Evolutionary conservation across 2,888 invertebrate genomes (phyloP), one percentile per base, ranked within the genome.

Genomic region (Pseudolycoriella hygida): DNA sequence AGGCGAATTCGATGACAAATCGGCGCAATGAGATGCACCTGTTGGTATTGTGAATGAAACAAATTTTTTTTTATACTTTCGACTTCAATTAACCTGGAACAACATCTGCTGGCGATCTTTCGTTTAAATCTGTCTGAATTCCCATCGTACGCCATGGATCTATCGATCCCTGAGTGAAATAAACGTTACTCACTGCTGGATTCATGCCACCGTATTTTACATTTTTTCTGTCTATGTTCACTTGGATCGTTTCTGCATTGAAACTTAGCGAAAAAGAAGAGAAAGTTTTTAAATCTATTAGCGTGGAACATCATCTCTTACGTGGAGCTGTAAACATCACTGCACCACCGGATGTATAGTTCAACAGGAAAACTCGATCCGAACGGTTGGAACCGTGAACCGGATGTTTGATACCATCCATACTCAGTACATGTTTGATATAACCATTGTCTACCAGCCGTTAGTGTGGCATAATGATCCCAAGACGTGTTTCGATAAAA

Each of bases 381-480:
- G 12, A 74, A 74, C 0, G 80, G 77, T 49, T 78, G 76, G 0
- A 64, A 56, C 1, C 53, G 42, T 11, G 75, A 72, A 48, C 67
- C 71, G 0, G 85, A 77, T 2, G 80, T 77, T 66, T 86, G 86
- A 63, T 74, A 87, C 70, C 78, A 88, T 45, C 87, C 89, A 60
- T 76, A 88, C 67, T 90, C 87, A 43, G 78, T 79, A 60, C 90
- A 90, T 0, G 84, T 85, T 64, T 89, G 88, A 60, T 82, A 87
- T 2, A 69, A 72, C 87, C 88, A 88, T 40, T 77, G 73, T 1
- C 84, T 15, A 25, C 25, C 25, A 12, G 34, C 12, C n/a, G 34
- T 8, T 34, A 3, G n/a, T 12, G 34, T 34, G 12, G 34, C 34
- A 34, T 12, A 34, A 5, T 12, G n/a, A 34, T 14, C 34, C 34